phyloP scores from a whole-genome alignment of 2,113 vertebrate species.

The Psettodes erumei region DNA sequence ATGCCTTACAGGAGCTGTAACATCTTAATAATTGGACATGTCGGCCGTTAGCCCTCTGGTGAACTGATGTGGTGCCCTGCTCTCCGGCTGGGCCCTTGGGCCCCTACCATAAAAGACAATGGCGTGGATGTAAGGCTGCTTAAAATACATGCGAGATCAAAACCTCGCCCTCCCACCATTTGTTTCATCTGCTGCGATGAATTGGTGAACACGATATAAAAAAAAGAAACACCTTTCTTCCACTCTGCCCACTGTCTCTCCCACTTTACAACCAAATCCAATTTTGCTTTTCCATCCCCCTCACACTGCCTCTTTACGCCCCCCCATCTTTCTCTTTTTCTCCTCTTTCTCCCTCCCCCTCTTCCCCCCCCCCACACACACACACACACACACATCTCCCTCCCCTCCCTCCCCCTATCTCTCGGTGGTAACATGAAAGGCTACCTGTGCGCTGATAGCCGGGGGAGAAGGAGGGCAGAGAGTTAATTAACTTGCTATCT shows the following conservation, averaged over 20 bases:
- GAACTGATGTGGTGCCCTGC: not conserved
- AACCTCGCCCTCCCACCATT: conserved; percentile 25
- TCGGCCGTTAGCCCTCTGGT: not conserved
- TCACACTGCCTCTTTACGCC: conserved; percentile 6
- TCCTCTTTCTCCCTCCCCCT: conserved; percentile 26
- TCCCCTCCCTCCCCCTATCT: conserved; percentile 56
- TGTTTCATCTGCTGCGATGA: conserved; percentile 63
- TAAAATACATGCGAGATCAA: conserved; percentile 48
- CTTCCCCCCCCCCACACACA: conserved; percentile 21
- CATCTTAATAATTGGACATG: conserved; percentile 26
- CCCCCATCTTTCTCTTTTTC: conserved; percentile 46
- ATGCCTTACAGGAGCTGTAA: not conserved
- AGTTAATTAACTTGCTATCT: conserved; percentile 87
- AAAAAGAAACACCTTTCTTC: conserved; percentile 24
- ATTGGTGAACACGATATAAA: conserved; percentile 41
- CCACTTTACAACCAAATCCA: conserved; percentile 75
- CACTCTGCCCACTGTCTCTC: conserved; percentile 51
- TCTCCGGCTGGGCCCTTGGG: conserved; percentile 15
- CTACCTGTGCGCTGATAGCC: conserved; percentile 76
- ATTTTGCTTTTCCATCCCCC: conserved; percentile 69
- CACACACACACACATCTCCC: too few relatives aligned
- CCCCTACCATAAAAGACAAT: conserved; percentile 32
- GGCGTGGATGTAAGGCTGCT: conserved; percentile 24
- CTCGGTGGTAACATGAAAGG: conserved; percentile 81
- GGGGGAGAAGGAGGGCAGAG: conserved; percentile 78